Percentiles rank a stretch among this genome's conserved stretches.
These are phyloP conservation scores for Rhopilema esculentum DNA, from an alignment of 30 jellyfish, hydroid and myxozoan genomes.

Conservation along the genomic window DNA sequence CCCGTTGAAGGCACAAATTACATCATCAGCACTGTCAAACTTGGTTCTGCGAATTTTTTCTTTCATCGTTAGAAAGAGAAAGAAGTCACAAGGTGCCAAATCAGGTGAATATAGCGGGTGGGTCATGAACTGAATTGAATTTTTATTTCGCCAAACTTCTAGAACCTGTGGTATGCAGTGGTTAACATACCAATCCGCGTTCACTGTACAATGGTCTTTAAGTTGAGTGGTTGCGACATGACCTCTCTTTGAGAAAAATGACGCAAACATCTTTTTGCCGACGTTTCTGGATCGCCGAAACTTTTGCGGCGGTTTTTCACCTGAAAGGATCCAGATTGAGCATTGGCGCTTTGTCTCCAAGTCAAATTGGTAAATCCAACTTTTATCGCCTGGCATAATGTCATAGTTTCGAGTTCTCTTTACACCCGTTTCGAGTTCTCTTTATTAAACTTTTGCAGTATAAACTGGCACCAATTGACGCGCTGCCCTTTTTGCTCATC, in stretches of 20 bases:
- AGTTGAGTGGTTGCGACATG: slow-evolving; percentile 30
- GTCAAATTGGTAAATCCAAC: slow-evolving; percentile 47
- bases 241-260: slow-evolving; percentile 23
- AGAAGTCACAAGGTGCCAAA: slow-evolving; percentile 69
- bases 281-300: slow-evolving; percentile 37
- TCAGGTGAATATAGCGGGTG: slow-evolving; percentile 57
- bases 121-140: slow-evolving; percentile 20
- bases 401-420: slow-evolving; percentile 34
- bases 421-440: slow-evolving; percentile 15
- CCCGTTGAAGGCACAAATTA: slow-evolving; percentile 9
- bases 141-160: slow-evolving; percentile 15
- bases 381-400: slow-evolving; percentile 20
- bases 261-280: slow-evolving; percentile 26
- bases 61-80: background rate
- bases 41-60: slow-evolving; percentile 4
- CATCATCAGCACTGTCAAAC: slow-evolving; percentile 17
- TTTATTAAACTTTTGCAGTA: slow-evolving; percentile 19
- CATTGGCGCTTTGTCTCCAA: slow-evolving; percentile 35
- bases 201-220: slow-evolving; percentile 19
- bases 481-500: slow-evolving; percentile 46
- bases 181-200: slow-evolving; percentile 28
- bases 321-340: slow-evolving; percentile 41
- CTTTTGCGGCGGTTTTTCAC: slow-evolving; percentile 27
- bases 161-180: slow-evolving; percentile 33
- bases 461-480: slow-evolving; percentile 30